Conservation (phyloP, 2,113 vertebrate genomes). For the Amblyornis subalaris region DNA sequence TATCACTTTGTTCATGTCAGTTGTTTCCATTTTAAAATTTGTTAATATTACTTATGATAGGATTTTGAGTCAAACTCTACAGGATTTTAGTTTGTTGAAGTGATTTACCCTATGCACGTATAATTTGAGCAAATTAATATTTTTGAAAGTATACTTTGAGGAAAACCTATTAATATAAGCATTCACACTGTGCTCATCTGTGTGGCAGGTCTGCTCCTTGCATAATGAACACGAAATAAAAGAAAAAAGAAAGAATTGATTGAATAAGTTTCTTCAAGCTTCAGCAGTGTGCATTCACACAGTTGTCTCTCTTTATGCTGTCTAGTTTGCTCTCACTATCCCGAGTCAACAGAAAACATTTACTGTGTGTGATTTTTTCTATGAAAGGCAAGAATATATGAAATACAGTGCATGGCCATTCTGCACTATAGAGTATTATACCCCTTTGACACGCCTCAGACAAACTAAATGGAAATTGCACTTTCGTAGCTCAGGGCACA, state of each 20-base stretch:
- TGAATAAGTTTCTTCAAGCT: background rate
- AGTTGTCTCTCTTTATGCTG: background rate
- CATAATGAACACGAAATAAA: background rate
- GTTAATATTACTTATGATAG: background rate
- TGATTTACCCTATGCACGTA: background rate
- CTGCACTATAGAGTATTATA: background rate
- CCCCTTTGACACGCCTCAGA: background rate
- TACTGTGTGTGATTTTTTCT: background rate
- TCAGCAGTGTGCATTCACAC: background rate
- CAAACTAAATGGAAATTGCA: slow-evolving; percentile 5
- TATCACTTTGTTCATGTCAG: background rate
- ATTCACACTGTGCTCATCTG: background rate
- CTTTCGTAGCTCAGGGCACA: background rate
- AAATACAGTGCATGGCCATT: background rate
- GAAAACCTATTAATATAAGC: background rate
- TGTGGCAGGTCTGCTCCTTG: background rate
- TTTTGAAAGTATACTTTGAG: background rate
- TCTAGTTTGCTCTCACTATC: background rate
- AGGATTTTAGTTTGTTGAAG: background rate
- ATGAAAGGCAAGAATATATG: background rate
- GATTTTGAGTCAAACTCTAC: background rate
- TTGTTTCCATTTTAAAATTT: background rate
- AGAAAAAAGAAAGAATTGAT: background rate
- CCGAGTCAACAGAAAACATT: background rate
- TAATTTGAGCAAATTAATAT: background rate